Base-by-base conservation (phyloP, 92 coral and sea anemone genomes). In the Galaxea fascicularis region DNA sequence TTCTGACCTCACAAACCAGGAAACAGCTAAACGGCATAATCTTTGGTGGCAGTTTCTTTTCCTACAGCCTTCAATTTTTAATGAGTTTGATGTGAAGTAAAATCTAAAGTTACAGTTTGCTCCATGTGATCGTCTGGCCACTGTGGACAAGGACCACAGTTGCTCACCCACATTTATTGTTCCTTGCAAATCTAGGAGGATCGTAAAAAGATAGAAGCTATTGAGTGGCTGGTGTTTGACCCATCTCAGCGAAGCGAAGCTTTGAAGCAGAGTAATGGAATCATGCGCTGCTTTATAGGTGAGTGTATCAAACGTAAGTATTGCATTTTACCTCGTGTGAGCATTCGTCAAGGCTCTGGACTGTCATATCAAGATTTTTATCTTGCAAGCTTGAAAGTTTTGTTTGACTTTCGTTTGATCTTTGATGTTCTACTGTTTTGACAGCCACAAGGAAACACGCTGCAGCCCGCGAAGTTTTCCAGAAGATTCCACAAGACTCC, bases 171-270 rank as follows among this genome's bases (percentile, higher is more conserved):
- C 28, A 74, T 24, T 71, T 35, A 0, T 65, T 45, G 44, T 24
- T n/a, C 56, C 74, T 9, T 13, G 20, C 15, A 29, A 0, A 56
- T n/a, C 6, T 71, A 97, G 99, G 98, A 91, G 86, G 99, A 97
- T 86, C 90, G 88, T 29, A 97, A 82, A 69, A 97, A 94, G 92
- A 97, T 97, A 65, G 97, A 94, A 77, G 98, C 99, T 35, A 95
- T 97, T 20, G 99, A 97, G 71, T 97, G 99, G 99, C 78, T 97
- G 90, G 91, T 97, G 84, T 97, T 97, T 86, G 98, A 97, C 77
- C 99, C 97, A 25, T 92, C 99, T 8, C 99, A 97, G 86, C 94
- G 99, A 67, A 94, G 94, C 56, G 99, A 97, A 78, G 99, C 99
- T 18, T 62, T 97, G 28, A 97, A 94, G 68, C 99, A 97, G 83